These are phyloP conservation scores for Ladona fulva DNA, from an alignment of 1,140 invertebrate species.

Conservation along the genomic window DNA sequence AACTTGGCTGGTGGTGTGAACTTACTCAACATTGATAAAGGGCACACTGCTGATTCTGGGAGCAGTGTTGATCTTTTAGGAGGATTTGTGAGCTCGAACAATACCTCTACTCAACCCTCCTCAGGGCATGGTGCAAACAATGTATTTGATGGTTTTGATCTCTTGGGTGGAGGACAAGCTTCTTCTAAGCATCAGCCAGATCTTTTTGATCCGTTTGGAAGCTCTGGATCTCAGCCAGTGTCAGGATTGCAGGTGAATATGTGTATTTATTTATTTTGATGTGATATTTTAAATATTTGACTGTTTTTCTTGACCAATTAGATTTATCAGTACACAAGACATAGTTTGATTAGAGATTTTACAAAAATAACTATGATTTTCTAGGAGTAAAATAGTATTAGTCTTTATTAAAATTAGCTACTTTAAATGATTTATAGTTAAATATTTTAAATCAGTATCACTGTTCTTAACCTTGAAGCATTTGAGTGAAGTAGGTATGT, in stretches of 20 bases:
- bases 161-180: conserved; percentile 17
- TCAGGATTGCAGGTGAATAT: neutral
- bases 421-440: too few relatives aligned
- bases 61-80: conserved; percentile 54
- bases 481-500: too few relatives aligned
- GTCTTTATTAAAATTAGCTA: too few relatives aligned
- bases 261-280: too few relatives aligned
- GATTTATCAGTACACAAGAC: too few relatives aligned
- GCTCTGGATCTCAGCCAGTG: neutral
- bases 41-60: conserved; percentile 10
- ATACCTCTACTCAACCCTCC: conserved; percentile 26
- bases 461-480: too few relatives aligned
- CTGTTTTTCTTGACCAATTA: too few relatives aligned
- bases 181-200: conserved; percentile 22
- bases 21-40: conserved; percentile 38
- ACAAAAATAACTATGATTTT: too few relatives aligned
- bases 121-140: neutral
- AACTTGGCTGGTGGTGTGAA: conserved; percentile 37
- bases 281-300: too few relatives aligned
- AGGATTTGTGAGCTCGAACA: conserved; percentile 36
- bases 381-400: too few relatives aligned
- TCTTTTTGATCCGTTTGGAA: conserved; percentile 28
- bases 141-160: conserved; percentile 17
- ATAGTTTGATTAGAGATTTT: too few relatives aligned
- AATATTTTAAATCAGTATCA: too few relatives aligned